Conservation (phyloP, 1,140 invertebrate genomes). For the Ceratosolen solmsi region DNA sequence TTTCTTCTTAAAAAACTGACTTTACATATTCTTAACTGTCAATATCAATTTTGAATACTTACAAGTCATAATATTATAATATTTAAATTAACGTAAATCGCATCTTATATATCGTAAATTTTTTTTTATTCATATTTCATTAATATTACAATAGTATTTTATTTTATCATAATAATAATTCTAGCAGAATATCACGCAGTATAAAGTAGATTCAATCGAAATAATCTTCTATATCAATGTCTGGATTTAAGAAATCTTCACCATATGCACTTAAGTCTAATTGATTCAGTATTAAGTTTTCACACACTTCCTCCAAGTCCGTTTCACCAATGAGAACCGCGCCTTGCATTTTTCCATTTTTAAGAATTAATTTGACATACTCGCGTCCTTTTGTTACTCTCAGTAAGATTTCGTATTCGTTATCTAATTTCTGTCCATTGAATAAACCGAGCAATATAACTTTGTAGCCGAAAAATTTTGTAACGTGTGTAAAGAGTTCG, state of each 20-base stretch:
- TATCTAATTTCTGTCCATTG: constrained; percentile 91
- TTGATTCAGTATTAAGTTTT: constrained; percentile 97
- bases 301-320: constrained; percentile 97
- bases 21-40: too few species aligned
- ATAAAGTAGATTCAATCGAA: constrained; percentile 89
- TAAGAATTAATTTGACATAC: constrained; percentile 93
- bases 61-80: too few species aligned
- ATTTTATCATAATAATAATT: too few species aligned
- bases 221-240: constrained; percentile 99
- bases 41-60: too few species aligned
- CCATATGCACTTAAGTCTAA: constrained; percentile 91
- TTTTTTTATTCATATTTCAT: too few species aligned
- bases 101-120: too few species aligned
- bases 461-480: constrained; percentile 95
- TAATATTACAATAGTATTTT: too few species aligned
- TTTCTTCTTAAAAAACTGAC: too few species aligned
- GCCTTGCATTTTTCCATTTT: constrained; percentile 90
- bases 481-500: constrained; percentile 97
- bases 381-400: constrained; percentile 88
- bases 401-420: constrained; percentile 90
- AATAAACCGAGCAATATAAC: constrained; percentile 94
- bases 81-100: too few species aligned
- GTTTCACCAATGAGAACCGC: constrained; percentile 97
- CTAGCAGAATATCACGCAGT: too few species aligned
- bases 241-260: constrained; percentile 94